Evolutionary conservation across 1,140 invertebrate species (phyloP), one percentile per base, ranked within the genome.

Genomic region (Heliothis virescens): DNA sequence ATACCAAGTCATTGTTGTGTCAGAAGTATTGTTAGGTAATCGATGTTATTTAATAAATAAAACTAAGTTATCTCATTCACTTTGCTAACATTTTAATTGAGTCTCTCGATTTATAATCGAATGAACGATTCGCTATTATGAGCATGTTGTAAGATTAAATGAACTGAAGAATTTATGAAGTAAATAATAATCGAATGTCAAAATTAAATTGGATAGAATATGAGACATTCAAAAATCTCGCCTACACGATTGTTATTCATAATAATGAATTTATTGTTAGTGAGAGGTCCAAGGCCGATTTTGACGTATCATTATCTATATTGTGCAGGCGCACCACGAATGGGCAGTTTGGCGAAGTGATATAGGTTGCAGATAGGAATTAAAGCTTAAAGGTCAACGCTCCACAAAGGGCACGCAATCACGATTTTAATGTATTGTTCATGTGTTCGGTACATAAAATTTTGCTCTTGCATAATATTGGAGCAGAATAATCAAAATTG

Each of bases 201-300:
- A 77, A 60, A 67, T 82, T 82, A 80, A 87, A 87, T 80, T 81
- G 77, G 82, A 81, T 86, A 82, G 82, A 79, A 41, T 60, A 53
- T 55, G 55, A 77, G 78, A 74, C 80, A 74, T 76, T 83, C 71
- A 63, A 69, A 79, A 77, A 79, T 65, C 82, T 69, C 83, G 62
- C 87, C 86, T 60, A 87, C 88, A 73, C 60, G 60, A 77, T 73
- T 85, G 83, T 86, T 86, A 86, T 82, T 85, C 74, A 65, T 76
- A 63, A 76, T 63, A 65, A 65, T 65, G 47, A 65, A 84, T 87
- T 87, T 86, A 87, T 84, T 85, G 74, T 83, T 80, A 90, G 85
- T 85, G 86, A 88, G 80, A 84, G 87, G 82, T 86, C 84, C 91
- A 92, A 91, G 91, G 91, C 65, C 81, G 74, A 80, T 53, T 76